Conservation (phyloP, 2,113 vertebrate species). For the Pelodiscus sinensis region DNA sequence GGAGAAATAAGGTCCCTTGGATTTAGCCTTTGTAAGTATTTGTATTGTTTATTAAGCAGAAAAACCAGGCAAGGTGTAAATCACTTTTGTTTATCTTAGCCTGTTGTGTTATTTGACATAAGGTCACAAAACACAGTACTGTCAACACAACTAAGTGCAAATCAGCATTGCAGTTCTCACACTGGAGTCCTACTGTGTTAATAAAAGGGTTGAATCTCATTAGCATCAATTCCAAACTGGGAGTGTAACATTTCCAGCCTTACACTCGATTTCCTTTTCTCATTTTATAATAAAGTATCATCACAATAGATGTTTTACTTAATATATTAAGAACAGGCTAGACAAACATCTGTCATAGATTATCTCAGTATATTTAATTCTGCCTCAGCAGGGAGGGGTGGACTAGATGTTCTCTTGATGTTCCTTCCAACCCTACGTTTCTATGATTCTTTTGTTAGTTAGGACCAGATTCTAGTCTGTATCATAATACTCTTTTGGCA, state of each 20-base stretch:
- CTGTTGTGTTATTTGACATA: conserved; percentile 13
- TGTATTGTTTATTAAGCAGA: background rate
- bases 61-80: conserved; percentile 1
- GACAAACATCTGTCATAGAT: background rate
- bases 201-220: conserved; percentile 11
- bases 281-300: background rate
- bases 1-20: background rate
- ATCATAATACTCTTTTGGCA: background rate
- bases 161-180: conserved; percentile 23
- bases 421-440: background rate
- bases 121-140: conserved; percentile 2
- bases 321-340: background rate
- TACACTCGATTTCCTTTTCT: background rate
- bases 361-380: no score
- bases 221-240: background rate
- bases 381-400: background rate
- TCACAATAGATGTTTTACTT: background rate
- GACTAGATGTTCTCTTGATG: background rate
- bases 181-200: conserved; percentile 19
- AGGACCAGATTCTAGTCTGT: background rate
- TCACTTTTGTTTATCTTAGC: background rate
- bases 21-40: background rate
- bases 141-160: background rate
- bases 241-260: background rate
- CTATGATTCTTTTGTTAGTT: background rate